Evolutionary conservation across 2,113 vertebrate genomes (phyloP), one percentile per base, ranked within the genome.

Genomic region (Dasyornis broadbenti): DNA sequence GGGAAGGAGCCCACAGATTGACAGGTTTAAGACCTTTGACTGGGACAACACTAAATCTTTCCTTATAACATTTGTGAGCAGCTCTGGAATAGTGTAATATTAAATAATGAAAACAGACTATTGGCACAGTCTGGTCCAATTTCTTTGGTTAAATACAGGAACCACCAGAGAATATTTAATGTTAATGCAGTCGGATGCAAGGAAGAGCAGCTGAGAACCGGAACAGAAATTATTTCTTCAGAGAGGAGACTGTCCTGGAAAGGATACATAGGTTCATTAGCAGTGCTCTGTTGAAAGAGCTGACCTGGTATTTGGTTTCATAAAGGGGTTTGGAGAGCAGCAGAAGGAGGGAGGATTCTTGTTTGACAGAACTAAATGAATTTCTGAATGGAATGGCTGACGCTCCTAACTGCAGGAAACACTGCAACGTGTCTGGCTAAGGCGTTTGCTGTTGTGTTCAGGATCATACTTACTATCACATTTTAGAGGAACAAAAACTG

Each of bases 81-180:
- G 11, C 1, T 10, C 7, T 7, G 42, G 56, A 75, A 63, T 54
- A 10, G 39, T 54, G 39, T 30, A 83, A 59, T 52, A 63, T 86
- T 84, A 66, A 89, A 59, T 60, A 89, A 82, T 47, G 60, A 73
- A 86, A 92, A 39, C 16, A 94, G 42, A 78, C 12, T 33, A 30
- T 24, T 89, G 68, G 37, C 37, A 77, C 28, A 66, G 40, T 39
- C 47, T 70, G 66, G 39, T 47, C 37, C 42, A 57, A 52, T 88
- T 94, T 92, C 21, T 85, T 90, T 93, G 44, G 30, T 60, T 92
- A 86, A 95, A 86, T 54, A 89, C 27, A 60, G 60, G 44, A 91
- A 63, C 17, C 53, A 75, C 35, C 44, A 89, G 65, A 71, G 42
- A 59, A 71, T 80, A 54, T 31, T 70, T 79, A 73, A 83, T 39